Base-by-base conservation (phyloP, 2,113 vertebrate species). In the Hydropotes inermis region DNA sequence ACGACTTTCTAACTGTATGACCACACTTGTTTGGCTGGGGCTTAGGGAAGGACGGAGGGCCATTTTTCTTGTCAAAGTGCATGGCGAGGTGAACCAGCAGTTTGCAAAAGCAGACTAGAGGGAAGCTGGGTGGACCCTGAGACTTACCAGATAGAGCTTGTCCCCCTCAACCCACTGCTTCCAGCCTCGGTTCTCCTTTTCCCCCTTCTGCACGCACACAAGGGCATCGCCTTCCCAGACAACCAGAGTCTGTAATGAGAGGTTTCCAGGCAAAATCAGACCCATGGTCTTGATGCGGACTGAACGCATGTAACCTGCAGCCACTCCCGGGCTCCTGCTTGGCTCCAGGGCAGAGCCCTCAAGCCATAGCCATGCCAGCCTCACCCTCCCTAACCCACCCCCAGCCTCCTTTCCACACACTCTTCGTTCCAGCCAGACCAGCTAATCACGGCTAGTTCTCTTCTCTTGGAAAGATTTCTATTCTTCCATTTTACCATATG, bases 161-260 rank as follows among this genome's bases (percentile, higher is more conserved):
- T 99, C 99, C 89, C 99, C 99, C 96, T 99, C 99, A 9, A 99
- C 99, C 99, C 99, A 99, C 0, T 99, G 99, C 95, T 96, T 99
- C 99, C 99, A 99, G 94, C 99, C 99, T 0, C 99, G 99, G 85
- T 99, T 99, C 16, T 99, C 98, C 97, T 99, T 99, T 94, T 99
- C 99, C 0, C 99, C 99, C 76, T 99, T 99, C 98, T 99, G 99
- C 60, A 99, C 99, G 79, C 99, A 99, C 81, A 99, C 98, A 50
- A 99, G 98, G 94, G 99, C 99, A 93, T 99, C 99, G 1, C 99
- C 99, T 25, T 99, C 99, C 99, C 99, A 99, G 94, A 90, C 99
- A 94, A 99, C 98, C 89, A 99, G 97, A 0, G 99, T 98, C 99
- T 99, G 98, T 60, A 95, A 93, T 8, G 96, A 98, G 86, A 99